A percentile compares a stretch with the other conserved stretches of the same genome.
Conservation (phyloP, 2,888 invertebrate genomes). For the Tanytarsus gracilentus region DNA sequence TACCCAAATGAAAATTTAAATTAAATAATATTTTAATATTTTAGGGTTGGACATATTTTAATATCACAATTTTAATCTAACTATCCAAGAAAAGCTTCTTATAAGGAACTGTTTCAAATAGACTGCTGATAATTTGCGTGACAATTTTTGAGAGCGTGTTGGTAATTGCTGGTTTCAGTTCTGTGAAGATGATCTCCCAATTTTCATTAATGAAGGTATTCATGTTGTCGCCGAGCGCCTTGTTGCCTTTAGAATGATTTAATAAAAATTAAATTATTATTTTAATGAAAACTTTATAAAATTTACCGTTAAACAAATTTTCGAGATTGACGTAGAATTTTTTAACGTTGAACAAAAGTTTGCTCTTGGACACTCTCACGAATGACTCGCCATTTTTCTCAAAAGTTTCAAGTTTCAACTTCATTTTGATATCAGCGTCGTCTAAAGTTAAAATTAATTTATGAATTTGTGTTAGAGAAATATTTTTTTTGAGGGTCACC, state of each 20-base stretch:
- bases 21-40: not conserved
- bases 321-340: constrained; percentile 34
- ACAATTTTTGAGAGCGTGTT: constrained; percentile 33
- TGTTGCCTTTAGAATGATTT: constrained; percentile 9
- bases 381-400: constrained; percentile 36
- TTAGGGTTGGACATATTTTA: not conserved
- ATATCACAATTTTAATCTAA: not conserved
- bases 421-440: constrained; percentile 38
- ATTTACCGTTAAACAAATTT: constrained; percentile 27
- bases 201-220: constrained; percentile 39
- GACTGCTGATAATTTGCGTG: constrained; percentile 31
- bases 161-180: constrained; percentile 35
- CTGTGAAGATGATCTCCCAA: constrained; percentile 43
- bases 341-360: constrained; percentile 39
- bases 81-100: constrained; percentile 32
- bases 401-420: constrained; percentile 38
- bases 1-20: too few species aligned
- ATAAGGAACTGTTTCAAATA: constrained; percentile 35
- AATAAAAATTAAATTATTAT: not conserved
- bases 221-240: constrained; percentile 26
- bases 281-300: constrained; percentile 19
- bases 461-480: too few species aligned
- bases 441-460: constrained; percentile 31
- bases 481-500: too few species aligned
- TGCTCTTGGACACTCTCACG: constrained; percentile 38